Base-by-base conservation (phyloP, 2,888 invertebrate genomes). In the Stictocephala bisonia region DNA sequence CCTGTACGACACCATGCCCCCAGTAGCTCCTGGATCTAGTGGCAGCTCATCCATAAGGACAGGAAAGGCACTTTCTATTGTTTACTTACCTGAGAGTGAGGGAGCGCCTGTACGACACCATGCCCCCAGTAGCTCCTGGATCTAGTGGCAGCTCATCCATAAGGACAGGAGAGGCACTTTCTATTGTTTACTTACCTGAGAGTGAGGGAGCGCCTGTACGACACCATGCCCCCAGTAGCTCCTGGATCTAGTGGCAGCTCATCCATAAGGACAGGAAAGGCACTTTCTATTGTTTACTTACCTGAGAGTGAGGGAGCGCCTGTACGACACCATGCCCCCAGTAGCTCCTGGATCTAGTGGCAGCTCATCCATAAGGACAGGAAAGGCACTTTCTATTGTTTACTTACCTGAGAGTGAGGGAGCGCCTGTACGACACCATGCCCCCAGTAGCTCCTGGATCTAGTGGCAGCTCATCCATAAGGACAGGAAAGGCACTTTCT, bases 141-240 rank as follows among this genome's bases (percentile, higher is more conserved):
- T 90, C 85, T 78, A 98, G 84, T 0, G 93, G 89, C 18, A 97
- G 84, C 82, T 98, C 97, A 72, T 90, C 86, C 13, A 89, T 85
- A 9, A 97, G 85, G 15, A 85, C 86, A 51, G 88, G 83, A 67
- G 89, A 90, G 4, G 90, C 89, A 35, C 83, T 82, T 78, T 90
- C 88, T 53, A 92, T 83, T 76, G 91, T 86, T 20, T 83, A n/a
- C 4, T 67, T 58, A 78, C 85, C 92, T 78, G 1, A 94, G 85
- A 6, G 93, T 91, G 6, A 96, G 85, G 0, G 93, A 90, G 71
- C 90, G 88, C 20, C 95, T 86, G 83, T 93, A 95, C 40, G 90
- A 88, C 29, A 91, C 88, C 91, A 93, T 93, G 71, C 95, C 95
- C 48, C 95, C 95, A 0, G 95, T 95, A 9, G 91, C 93, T n/a